Evolutionary conservation across 2,888 invertebrate genomes (phyloP), one percentile per base, ranked within the genome.

Genomic region (Oxytorus armatus): DNA sequence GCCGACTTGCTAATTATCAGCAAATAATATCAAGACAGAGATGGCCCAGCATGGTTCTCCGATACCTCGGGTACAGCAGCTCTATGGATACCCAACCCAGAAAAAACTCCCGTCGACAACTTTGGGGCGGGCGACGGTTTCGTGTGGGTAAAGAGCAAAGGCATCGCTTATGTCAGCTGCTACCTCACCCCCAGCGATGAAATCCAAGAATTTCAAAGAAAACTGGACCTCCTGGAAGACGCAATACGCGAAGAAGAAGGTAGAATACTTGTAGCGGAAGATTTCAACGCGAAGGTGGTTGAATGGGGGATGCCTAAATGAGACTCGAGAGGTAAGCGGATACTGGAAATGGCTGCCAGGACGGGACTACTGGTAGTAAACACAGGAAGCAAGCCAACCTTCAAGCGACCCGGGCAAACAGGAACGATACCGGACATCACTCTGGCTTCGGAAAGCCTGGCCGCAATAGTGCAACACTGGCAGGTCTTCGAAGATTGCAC

Each of bases 141-240:
- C 68, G 72, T 81, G 23, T 78, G 78, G 78, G 75, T 75, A 3
- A 70, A 51, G n/a, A 23, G 39, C 10, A 42, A 55, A 3, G 53
- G 23, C 42, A 47, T 61, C 7, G 74, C 59, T 1, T 66, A 74
- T 36, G 63, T 82, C 42, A 79, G 79, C 18, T 69, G 55, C 42
- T 83, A 83, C 47, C 51, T 84, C 23, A 72, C 82, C 7, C 82
- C 81, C 0, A 84, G 81, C 70, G 82, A 76, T n/a, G 10, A 42
- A 0, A 78, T 69, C 8, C 53, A 42, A 3, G 73, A 76, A 0
- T 82, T 83, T 44, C 44, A 21, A 47, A 14, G 8, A 0, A 79
- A 81, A 14, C 47, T 82, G 1, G 70, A 68, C 4, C 42, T 33
- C 7, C 11, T 81, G 53, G 79, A 82, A 25, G 77, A 79, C 65